Evolutionary conservation across 2,797 vertebrate genomes (phyloP).

Genomic region (Hyperoplus immaculatus): DNA sequence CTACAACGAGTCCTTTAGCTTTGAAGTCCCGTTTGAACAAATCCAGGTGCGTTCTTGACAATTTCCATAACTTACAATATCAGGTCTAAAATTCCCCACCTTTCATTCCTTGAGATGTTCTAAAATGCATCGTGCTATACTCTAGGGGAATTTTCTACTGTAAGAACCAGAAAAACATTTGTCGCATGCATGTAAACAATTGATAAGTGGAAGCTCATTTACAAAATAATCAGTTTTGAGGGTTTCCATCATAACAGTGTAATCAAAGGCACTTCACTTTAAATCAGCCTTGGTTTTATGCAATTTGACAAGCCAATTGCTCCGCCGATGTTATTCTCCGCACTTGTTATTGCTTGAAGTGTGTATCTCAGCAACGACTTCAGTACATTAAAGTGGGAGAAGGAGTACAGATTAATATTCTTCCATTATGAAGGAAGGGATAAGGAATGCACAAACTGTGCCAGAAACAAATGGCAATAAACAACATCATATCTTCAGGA

Average conservation of each 20-base stretch:
- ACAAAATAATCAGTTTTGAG: slow-evolving; percentile 59
- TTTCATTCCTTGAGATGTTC: background rate
- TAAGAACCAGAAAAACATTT: slow-evolving; percentile 28
- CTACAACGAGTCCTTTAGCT: slow-evolving; percentile 99
- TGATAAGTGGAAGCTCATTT: slow-evolving; percentile 51
- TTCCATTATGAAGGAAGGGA: background rate
- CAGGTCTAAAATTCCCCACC: background rate
- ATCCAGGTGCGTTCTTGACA: slow-evolving; percentile 92
- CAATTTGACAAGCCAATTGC: slow-evolving; percentile 55
- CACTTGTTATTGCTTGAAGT: slow-evolving; percentile 40
- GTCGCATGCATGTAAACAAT: slow-evolving; percentile 19
- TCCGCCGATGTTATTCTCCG: slow-evolving; percentile 45
- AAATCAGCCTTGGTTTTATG: slow-evolving; percentile 48
- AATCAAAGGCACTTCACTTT: slow-evolving; percentile 61
- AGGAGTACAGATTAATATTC: background rate
- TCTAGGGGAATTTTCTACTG: background rate
- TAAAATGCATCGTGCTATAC: background rate
- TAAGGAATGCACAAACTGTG: slow-evolving; percentile 21
- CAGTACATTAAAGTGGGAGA: background rate
- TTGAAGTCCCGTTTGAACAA: slow-evolving; percentile 99
- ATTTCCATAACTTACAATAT: background rate
- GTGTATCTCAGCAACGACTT: slow-evolving; percentile 6
- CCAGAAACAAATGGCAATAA: slow-evolving; percentile 37
- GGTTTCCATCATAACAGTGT: slow-evolving; percentile 52
- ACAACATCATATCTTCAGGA: slow-evolving; percentile 50